Evolutionary conservation across 2,113 vertebrate genomes (phyloP).

Genomic region (Hippolais icterina): DNA sequence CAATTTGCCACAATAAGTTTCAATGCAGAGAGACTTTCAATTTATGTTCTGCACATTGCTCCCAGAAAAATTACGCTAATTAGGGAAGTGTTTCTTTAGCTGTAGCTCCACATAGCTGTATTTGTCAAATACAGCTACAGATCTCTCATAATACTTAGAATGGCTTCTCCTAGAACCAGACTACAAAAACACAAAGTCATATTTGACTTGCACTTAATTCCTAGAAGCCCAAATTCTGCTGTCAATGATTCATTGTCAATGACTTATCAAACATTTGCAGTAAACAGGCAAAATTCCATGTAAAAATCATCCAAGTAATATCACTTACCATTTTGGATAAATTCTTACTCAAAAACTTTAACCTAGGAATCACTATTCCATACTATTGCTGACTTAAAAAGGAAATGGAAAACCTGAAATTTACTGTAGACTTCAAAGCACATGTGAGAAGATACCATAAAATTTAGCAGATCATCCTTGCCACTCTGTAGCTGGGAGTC

Average conservation of each 20-base stretch:
- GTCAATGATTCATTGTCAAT: neutral
- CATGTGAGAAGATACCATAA: rapidly evolving
- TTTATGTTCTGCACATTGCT: neutral
- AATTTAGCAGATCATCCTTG: neutral
- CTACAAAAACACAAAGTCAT: rapidly evolving
- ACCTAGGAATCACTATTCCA: neutral
- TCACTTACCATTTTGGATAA: neutral
- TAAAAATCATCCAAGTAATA: neutral
- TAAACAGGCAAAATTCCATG: neutral
- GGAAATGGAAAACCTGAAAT: rapidly evolving
- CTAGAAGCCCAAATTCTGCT: neutral
- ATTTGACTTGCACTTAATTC: neutral
- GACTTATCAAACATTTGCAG: neutral
- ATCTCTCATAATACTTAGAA: neutral
- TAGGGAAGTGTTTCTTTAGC: neutral
- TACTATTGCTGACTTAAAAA: neutral
- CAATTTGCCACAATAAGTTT: neutral
- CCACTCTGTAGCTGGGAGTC: neutral
- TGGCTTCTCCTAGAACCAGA: neutral
- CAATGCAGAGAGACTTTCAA: neutral
- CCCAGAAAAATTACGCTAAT: neutral
- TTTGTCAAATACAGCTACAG: neutral
- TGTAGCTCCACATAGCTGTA: neutral
- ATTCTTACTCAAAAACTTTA: neutral
- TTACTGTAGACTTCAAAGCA: neutral